Evolutionary conservation across 2,888 invertebrate species (phyloP), one percentile per base, ranked within the genome.

Genomic region (Drosophila kuntzei): DNA sequence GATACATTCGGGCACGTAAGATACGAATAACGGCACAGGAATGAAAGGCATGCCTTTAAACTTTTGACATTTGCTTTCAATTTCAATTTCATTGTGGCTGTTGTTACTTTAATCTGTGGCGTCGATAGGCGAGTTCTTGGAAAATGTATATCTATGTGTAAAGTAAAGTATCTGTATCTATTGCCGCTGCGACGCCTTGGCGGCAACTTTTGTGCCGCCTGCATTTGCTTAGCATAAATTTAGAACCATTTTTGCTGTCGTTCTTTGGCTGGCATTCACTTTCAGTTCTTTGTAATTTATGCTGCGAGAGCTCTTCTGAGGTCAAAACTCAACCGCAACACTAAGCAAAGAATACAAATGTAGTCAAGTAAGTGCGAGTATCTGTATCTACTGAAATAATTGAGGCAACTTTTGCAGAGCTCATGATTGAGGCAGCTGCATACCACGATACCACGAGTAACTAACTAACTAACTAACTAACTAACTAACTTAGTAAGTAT

Each of bases 151-250:
- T 37, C 16, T 32, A 9, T 43, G 7, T 43, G 9, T 53, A 7
- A 18, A 25, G 25, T 25, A n/a, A 36, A 36, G 65, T 68, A 65
- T 66, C 44, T 59, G 75, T 74, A 55, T 76, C 77, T 65, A 74
- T 74, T 67, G 64, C 41, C 59, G 51, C 16, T 54, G 76, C 72
- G 76, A 64, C 68, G 76, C 71, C 71, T 65, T 65, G 69, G 71
- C 66, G 57, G 62, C 67, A 64, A 70, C 65, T 68, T 63, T 36
- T 68, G 66, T 62, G 61, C 62, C 58, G 68, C 64, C 73, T 82
- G 83, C 88, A 83, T 83, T 86, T 77, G 77, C 59, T 83, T 86
- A 88, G 72, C 89, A 83, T 83, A 88, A 88, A 88, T 83, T 87
- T 70, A 67, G 71, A 67, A 50, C 25, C 62, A 53, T 50, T 54